Percentiles rank a stretch among this genome's conserved stretches.
These are phyloP conservation scores for Chloebia gouldiae DNA, from an alignment of 2,113 vertebrate genomes.

Conservation along the genomic window DNA sequence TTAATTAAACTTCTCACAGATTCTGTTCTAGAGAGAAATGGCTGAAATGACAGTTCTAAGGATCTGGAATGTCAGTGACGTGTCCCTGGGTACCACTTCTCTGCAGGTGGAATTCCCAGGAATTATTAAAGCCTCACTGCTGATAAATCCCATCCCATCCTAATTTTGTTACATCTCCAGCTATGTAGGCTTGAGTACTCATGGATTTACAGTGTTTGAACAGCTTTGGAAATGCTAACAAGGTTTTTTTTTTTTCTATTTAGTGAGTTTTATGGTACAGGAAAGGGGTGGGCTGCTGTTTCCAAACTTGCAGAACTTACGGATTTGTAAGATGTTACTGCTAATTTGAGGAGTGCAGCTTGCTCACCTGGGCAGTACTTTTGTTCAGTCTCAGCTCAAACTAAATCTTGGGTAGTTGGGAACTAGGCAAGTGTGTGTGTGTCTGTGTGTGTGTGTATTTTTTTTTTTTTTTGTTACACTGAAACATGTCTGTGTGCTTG, in stretches of 20 bases:
- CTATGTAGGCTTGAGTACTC: neutral
- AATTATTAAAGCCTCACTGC: neutral
- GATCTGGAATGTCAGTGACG: neutral
- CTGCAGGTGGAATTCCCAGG: neutral
- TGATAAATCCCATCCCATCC: neutral
- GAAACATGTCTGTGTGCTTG: neutral
- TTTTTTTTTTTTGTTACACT: no score
- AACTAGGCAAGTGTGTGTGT: accelerated
- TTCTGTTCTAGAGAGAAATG: neutral
- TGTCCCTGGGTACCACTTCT: neutral
- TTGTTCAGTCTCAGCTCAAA: neutral
- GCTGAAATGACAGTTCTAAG: neutral
- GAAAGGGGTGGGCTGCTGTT: neutral
- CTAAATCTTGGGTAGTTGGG: neutral
- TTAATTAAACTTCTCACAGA: neutral
- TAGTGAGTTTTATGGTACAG: neutral
- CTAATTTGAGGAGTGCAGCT: neutral
- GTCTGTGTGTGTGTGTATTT: accelerated
- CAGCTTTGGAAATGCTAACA: neutral
- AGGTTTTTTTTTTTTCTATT: neutral
- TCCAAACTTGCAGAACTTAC: neutral
- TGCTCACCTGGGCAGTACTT: neutral
- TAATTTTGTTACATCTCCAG: accelerated
- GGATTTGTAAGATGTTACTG: neutral
- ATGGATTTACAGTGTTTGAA: neutral